Evolutionary conservation across 2,797 vertebrate genomes (phyloP).

Genomic region (Brachyalestes nurse): DNA sequence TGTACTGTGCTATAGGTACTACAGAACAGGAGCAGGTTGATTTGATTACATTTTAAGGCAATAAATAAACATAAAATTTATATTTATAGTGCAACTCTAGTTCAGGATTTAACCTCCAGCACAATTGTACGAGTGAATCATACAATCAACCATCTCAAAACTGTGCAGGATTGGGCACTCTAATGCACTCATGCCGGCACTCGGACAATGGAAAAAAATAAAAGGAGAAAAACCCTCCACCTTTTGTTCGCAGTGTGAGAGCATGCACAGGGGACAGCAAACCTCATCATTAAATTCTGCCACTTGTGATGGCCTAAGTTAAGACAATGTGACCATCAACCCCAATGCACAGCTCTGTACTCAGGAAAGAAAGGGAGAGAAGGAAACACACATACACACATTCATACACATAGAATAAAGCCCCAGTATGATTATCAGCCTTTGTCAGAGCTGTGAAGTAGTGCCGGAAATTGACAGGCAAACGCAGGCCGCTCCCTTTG

Average conservation of each 20-base stretch:
- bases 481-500: constrained; percentile 68
- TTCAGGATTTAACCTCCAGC: not conserved
- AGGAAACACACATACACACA: not conserved
- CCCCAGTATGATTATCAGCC: constrained; percentile 82
- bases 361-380: constrained; percentile 57
- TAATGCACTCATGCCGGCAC: constrained; percentile 43
- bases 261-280: constrained; percentile 63
- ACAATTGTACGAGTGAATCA: constrained; percentile 9
- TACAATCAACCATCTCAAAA: not conserved
- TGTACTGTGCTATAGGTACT: too few relatives aligned
- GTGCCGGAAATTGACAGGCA: constrained; percentile 74
- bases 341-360: constrained; percentile 52
- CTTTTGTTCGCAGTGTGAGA: constrained; percentile 57
- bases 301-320: constrained; percentile 74
- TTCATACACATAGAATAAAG: constrained; percentile 49
- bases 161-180: not conserved
- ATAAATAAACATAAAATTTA: too few relatives aligned
- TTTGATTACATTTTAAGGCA: too few relatives aligned
- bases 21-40: too few relatives aligned
- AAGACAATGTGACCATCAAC: constrained; percentile 71
- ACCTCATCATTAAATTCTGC: constrained; percentile 78
- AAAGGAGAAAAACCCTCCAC: constrained; percentile 34
- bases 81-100: not conserved
- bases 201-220: constrained; percentile 20
- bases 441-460: constrained; percentile 80